phyloP scores from a whole-genome alignment of 2,888 invertebrate species.

The Agrochola litura region DNA sequence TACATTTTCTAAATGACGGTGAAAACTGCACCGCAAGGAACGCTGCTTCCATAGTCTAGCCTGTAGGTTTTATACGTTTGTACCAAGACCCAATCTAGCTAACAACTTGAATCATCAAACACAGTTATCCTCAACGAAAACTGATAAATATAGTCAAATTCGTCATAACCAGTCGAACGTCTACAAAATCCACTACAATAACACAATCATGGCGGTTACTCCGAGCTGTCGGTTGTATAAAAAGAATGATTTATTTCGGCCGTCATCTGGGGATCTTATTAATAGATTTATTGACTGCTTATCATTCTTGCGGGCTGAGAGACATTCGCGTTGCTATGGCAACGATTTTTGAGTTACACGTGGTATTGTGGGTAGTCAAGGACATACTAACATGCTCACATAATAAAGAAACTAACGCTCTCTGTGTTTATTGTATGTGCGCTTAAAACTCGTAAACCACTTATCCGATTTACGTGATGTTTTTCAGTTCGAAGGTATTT shows the following conservation, averaged over 20 bases:
- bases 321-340: conserved; percentile 50
- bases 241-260: conserved; percentile 48
- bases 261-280: conserved; percentile 37
- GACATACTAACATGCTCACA: background rate
- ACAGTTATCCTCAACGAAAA: background rate
- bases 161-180: conserved; percentile 28
- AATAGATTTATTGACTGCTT: conserved; percentile 47
- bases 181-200: conserved; percentile 35
- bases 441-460: background rate
- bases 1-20: too few species aligned
- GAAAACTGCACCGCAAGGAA: background rate
- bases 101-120: background rate
- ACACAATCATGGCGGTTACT: conserved; percentile 2
- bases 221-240: conserved; percentile 36
- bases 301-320: conserved; percentile 41
- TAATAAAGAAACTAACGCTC: background rate
- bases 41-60: background rate
- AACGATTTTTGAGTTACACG: conserved; percentile 20
- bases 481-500: background rate
- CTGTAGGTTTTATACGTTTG: background rate
- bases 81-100: background rate
- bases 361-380: conserved; percentile 18
- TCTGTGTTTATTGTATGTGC: background rate
- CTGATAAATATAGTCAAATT: conserved; percentile 13
- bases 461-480: background rate